These are phyloP conservation scores for Delichon dasypus DNA, from an alignment of 2,797 vertebrate species.

Conservation along the genomic window DNA sequence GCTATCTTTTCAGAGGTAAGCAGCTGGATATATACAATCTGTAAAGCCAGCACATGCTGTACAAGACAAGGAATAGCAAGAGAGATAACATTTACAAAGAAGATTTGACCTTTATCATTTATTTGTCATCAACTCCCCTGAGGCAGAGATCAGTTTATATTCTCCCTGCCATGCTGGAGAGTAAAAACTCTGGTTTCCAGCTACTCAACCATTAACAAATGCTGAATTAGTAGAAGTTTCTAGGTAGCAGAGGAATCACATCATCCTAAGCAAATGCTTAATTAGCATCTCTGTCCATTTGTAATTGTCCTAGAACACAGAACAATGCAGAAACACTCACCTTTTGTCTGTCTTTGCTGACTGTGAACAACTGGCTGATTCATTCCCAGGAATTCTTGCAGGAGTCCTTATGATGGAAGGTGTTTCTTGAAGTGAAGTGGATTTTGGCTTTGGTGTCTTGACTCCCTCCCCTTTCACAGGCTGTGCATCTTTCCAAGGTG, in stretches of 20 bases:
- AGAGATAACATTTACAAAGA: background rate
- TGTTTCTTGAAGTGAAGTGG: background rate
- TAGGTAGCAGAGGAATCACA: background rate
- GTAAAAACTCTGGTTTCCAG: background rate
- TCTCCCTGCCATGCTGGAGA: background rate
- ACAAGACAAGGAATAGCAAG: background rate
- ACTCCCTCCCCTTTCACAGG: background rate
- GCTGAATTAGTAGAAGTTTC: background rate
- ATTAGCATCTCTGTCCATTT: background rate
- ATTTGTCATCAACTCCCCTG: background rate
- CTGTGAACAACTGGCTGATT: background rate
- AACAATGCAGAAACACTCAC: background rate
- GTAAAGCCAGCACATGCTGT: background rate
- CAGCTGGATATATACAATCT: background rate
- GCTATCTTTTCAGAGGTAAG: background rate
- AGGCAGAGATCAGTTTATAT: background rate
- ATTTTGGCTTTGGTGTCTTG: background rate
- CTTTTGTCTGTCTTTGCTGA: conserved; percentile 18
- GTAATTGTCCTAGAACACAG: background rate
- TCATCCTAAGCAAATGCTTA: background rate
- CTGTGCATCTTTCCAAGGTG: background rate
- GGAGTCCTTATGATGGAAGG: background rate
- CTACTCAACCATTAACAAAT: background rate
- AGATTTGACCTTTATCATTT: background rate
- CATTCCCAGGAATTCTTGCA: background rate